Evolutionary conservation across 2,888 invertebrate genomes (phyloP), one percentile per base, ranked within the genome.

Genomic region (Netelia fuscicornis): DNA sequence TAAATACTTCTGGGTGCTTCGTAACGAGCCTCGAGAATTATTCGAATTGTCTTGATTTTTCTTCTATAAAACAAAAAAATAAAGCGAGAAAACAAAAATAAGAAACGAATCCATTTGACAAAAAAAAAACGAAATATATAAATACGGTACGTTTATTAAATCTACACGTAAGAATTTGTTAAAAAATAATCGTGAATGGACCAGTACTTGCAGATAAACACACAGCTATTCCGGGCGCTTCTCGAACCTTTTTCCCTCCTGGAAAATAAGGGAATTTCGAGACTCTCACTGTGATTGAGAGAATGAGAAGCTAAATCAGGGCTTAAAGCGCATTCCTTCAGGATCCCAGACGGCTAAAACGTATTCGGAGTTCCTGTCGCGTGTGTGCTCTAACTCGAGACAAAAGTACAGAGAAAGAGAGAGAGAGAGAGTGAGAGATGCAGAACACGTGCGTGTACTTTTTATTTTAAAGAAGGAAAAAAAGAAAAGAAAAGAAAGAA

Each of bases 381-480:
- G 54, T 54, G 54, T 58, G 71, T 72, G 52, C 56, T 56, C 58
- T 60, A 44, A 48, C 44, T 60, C 71, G 64, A 56, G 71, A 71
- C 71, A 71, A 67, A 37, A 64, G 70, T 64, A 79, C 58, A 58
- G 58, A 58, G 20, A 48, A 8, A 48, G 48, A 13, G 13, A 48
- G 11, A 48, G 48, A 48, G 48, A 48, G 48, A 48, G 11, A 48
- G 48, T 13, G 78, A 78, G 70, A 71, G 71, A 79, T 79, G 71
- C 79, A 71, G 79, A 79, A 64, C 79, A 79, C 79, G 79, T 79
- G 79, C 79, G 79, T 79, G 79, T 79, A 79, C 71, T 79, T 79
- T 79, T 79, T 64, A 65, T 79, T 79, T 42, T 79, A 79, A 70
- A 54, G 23, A 68, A 79, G 37, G 25, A 64, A 17, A 30, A 75